A percentile compares a stretch with the other conserved stretches of the same genome.
phyloP scores from a whole-genome alignment of 2,113 vertebrate genomes.

The Scomber japonicus region DNA sequence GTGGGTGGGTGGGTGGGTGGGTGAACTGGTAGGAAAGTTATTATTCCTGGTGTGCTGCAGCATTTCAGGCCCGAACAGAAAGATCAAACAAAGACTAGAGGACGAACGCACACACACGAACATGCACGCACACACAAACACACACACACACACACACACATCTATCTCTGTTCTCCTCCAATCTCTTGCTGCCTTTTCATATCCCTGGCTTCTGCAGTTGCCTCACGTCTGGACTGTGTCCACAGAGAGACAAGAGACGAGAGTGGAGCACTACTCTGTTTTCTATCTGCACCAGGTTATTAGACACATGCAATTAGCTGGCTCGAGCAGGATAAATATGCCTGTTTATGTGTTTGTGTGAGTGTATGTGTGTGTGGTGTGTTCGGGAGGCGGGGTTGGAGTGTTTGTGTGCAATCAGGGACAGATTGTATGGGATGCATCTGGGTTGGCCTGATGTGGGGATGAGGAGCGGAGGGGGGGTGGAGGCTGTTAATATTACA shows the following conservation, averaged over 20 bases:
- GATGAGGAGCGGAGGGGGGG: slow-evolving; percentile 15
- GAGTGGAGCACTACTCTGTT: slow-evolving; percentile 66
- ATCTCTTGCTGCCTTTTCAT: slow-evolving; percentile 69
- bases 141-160: slow-evolving; percentile 17
- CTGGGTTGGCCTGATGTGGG: slow-evolving; percentile 59
- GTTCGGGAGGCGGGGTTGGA: slow-evolving; percentile 1
- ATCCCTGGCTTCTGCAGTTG: slow-evolving; percentile 69
- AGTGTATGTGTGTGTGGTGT: slow-evolving; percentile 25
- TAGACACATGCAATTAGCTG: slow-evolving; percentile 74
- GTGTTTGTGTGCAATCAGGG: slow-evolving; percentile 67
- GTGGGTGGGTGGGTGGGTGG: slow-evolving; percentile 17
- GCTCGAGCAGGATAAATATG: slow-evolving; percentile 68
- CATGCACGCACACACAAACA: slow-evolving; percentile 13
- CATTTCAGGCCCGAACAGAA: slow-evolving; percentile 62
- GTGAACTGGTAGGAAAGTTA: slow-evolving; percentile 52
- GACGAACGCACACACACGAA: slow-evolving; percentile 32
- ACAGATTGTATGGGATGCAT: slow-evolving; percentile 71
- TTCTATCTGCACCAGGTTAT: slow-evolving; percentile 75
- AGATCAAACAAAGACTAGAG: slow-evolving; percentile 81
- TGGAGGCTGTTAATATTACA: slow-evolving; percentile 48
- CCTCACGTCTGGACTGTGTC: slow-evolving; percentile 77
- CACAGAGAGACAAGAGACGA: slow-evolving; percentile 65
- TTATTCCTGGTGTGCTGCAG: slow-evolving; percentile 72
- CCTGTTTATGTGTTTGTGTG: slow-evolving; percentile 35
- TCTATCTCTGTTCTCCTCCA: slow-evolving; percentile 48